These are phyloP conservation scores for Dryobota labecula DNA, from an alignment of 2,888 invertebrate species.

Conservation along the genomic window DNA sequence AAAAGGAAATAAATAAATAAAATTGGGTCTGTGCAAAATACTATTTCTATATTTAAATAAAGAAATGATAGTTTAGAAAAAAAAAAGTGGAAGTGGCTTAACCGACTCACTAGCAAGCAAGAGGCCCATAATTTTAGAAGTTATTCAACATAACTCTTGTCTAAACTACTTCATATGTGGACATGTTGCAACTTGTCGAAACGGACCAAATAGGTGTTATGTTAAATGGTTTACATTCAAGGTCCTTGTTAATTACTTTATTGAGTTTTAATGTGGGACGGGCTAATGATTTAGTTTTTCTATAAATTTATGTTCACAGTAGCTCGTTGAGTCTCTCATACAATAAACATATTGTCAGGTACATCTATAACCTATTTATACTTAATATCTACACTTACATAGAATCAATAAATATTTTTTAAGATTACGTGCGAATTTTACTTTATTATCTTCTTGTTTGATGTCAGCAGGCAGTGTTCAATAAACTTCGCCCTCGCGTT, in stretches of 20 bases:
- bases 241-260: slow-evolving; percentile 18
- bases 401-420: no score
- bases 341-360: no score
- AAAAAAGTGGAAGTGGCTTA: slow-evolving; percentile 18
- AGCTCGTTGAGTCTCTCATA: no score
- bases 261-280: background rate
- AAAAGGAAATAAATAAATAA: no score
- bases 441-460: no score
- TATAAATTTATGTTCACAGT: background rate
- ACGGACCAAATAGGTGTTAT: background rate
- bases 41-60: background rate
- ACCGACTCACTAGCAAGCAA: background rate
- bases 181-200: slow-evolving; percentile 61
- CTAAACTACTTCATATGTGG: slow-evolving; percentile 49
- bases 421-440: no score
- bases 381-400: no score
- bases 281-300: background rate
- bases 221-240: slow-evolving; percentile 26
- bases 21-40: background rate
- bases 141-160: background rate
- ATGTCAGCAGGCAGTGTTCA: no score
- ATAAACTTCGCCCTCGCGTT: no score
- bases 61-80: background rate
- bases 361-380: no score
- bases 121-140: slow-evolving; percentile 31